phyloP scores from a whole-genome alignment of 2,113 vertebrate species.

The Salvelinus namaycush region DNA sequence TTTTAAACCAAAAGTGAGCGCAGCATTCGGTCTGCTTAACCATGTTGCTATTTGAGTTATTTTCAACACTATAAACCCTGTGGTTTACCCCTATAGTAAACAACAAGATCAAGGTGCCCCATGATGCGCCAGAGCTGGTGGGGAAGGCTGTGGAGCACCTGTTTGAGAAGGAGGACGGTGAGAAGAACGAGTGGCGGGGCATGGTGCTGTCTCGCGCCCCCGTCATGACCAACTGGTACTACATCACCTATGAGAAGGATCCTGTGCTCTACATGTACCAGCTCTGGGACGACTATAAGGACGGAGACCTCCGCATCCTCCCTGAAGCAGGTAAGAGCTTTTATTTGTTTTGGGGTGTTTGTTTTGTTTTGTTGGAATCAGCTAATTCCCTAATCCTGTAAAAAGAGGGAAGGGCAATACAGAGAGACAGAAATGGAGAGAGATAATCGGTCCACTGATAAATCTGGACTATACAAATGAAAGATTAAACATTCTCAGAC shows the following conservation, averaged over 20 bases:
- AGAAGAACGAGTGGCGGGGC: slow-evolving; percentile 82
- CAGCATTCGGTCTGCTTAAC: no score
- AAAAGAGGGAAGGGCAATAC: no score
- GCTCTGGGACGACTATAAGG: slow-evolving; percentile 82
- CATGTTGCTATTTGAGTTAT: no score
- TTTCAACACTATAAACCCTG: not conserved
- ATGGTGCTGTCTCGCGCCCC: slow-evolving; percentile 81
- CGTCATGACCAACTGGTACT: slow-evolving; percentile 84
- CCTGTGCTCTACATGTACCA: slow-evolving; percentile 84
- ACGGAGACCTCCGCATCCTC: slow-evolving; percentile 79
- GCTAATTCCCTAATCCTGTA: no score
- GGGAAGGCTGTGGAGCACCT: slow-evolving; percentile 81
- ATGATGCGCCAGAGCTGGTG: slow-evolving; percentile 78
- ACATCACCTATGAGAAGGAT: slow-evolving; percentile 84
- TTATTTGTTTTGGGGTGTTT: no score
- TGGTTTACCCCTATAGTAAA: slow-evolving; percentile 63
- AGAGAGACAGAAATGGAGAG: no score
- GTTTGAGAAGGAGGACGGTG: slow-evolving; percentile 81
- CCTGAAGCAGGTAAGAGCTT: slow-evolving; percentile 74
- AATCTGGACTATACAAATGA: no score
- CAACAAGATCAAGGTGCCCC: slow-evolving; percentile 79
- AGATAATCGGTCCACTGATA: no score
- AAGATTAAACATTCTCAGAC: no score
- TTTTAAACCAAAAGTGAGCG: no score
- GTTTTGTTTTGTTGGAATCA: no score